A percentile compares a stretch with the other conserved stretches of the same genome.
Conservation (phyloP, 1,140 invertebrate genomes). For the Ips typographus region DNA sequence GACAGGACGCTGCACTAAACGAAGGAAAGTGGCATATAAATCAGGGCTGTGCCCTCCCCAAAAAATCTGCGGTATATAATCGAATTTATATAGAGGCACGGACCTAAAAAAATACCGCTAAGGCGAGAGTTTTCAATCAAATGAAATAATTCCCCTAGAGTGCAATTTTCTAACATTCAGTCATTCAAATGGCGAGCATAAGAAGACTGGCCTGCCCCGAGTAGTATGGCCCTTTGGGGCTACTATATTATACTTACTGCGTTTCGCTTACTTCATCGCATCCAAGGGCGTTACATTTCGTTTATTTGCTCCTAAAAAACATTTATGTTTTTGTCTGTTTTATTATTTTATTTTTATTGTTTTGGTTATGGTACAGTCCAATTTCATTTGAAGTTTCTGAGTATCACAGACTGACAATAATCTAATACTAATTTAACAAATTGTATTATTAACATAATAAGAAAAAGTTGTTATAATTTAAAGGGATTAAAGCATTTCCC, state of each 20-base stretch:
- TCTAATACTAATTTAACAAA: too few relatives aligned
- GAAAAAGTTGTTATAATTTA: too few relatives aligned
- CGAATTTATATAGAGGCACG: slow-evolving; percentile 57
- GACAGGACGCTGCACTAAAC: neutral
- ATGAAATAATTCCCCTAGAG: slow-evolving; percentile 52
- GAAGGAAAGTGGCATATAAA: slow-evolving; percentile 27
- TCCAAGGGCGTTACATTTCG: slow-evolving; percentile 24
- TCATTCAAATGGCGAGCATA: slow-evolving; percentile 47
- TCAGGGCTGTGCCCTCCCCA: slow-evolving; percentile 17
- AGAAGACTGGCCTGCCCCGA: slow-evolving; percentile 44
- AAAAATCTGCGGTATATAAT: slow-evolving; percentile 55
- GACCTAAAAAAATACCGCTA: slow-evolving; percentile 48
- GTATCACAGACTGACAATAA: too few relatives aligned
- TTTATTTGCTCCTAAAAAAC: slow-evolving; percentile 10
- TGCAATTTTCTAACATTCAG: slow-evolving; percentile 49
- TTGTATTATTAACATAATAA: too few relatives aligned
- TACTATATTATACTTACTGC: slow-evolving; percentile 52
- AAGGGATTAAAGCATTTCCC: neutral
- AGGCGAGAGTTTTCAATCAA: slow-evolving; percentile 52
- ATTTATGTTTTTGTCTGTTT: neutral
- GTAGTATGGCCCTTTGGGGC: slow-evolving; percentile 43
- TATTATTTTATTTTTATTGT: neutral
- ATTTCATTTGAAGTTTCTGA: neutral
- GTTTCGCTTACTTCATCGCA: slow-evolving; percentile 49
- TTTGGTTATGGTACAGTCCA: neutral